Evolutionary conservation across 2,797 vertebrate genomes (phyloP), one percentile per base, ranked within the genome.

Genomic region (Pteropus rufus): DNA sequence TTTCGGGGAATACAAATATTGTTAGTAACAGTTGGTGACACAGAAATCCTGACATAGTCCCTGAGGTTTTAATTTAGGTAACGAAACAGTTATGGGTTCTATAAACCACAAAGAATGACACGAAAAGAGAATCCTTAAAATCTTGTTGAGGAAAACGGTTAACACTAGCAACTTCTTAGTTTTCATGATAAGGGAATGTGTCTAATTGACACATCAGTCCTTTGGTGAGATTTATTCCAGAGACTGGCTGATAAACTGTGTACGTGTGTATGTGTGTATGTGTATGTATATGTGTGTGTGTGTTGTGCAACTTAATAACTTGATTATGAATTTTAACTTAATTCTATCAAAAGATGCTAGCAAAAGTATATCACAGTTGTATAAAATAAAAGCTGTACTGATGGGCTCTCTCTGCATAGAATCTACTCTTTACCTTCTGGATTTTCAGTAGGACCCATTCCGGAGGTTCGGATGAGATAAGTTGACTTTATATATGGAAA

Each of bases 301-400:
- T 73, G 23, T 58, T 12, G 10, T 44, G 7, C 34, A 49, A 83
- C 31, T 75, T 69, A 75, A 81, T 77, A 46, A 75, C 9, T 58
- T 60, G 15, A 76, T 84, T 94, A 14, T 54, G 9, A 87, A 73
- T 90, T 88, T 96, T 75, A 89, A 88, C 11, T 85, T 81, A 62
- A 41, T 75, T 23, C n/a, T 79, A 56, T 39, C 4, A 54, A 91
- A 92, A 76, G 16, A 31, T 41, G 44, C 26, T 75, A 64, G 80
- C 34, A 83, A 80, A 93, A 83, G 34, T 29, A 11, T 23, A 79
- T 34, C 11, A 21, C 7, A 49, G 9, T 83, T 88, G 89, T 62
- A 34, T 82, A 44, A 81, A 41, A 70, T 26, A 64, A 93, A 76
- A 62, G 26, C 46, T 88, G 7, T 8, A 19, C n/a, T 46, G 60